phyloP scores from a whole-genome alignment of 1,140 invertebrate genomes.

The Cepaea nemoralis region DNA sequence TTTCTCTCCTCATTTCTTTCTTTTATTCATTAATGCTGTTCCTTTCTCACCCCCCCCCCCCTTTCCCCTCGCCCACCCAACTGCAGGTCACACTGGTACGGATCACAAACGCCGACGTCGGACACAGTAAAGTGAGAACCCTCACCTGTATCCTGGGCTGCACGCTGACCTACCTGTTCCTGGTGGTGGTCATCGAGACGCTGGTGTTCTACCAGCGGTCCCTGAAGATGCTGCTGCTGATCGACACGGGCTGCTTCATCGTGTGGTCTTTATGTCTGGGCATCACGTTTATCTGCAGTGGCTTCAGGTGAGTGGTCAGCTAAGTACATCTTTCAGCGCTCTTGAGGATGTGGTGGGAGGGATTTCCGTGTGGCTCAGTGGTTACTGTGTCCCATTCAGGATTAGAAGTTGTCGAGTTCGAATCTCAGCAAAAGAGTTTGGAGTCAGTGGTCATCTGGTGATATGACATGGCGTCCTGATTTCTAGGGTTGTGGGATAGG shows the following conservation, averaged over 20 bases:
- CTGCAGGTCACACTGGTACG: constrained; percentile 40
- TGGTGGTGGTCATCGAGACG: constrained; percentile 37
- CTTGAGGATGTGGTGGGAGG: too few species aligned
- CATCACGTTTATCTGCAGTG: constrained; percentile 45
- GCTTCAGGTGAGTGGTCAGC: constrained; percentile 27
- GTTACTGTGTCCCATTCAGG: too few species aligned
- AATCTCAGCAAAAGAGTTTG: too few species aligned
- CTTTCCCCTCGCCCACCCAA: background rate
- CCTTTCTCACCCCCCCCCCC: too few species aligned
- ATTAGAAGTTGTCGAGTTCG: too few species aligned
- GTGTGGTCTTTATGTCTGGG: constrained; percentile 37
- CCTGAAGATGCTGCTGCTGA: constrained; percentile 36
- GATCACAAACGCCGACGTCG: constrained; percentile 41
- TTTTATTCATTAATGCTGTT: too few species aligned
- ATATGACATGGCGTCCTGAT: too few species aligned
- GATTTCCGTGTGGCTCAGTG: too few species aligned
- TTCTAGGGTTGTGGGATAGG: too few species aligned
- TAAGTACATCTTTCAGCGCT: too few species aligned
- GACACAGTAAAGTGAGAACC: constrained; percentile 36
- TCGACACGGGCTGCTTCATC: constrained; percentile 46
- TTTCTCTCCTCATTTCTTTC: too few species aligned
- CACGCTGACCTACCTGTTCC: constrained; percentile 39
- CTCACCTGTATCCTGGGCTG: constrained; percentile 36
- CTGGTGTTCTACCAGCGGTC: constrained; percentile 38
- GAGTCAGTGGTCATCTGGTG: too few species aligned